Base-by-base conservation (phyloP, 2,888 invertebrate genomes). In the Hirtodrosophila cameraria region DNA sequence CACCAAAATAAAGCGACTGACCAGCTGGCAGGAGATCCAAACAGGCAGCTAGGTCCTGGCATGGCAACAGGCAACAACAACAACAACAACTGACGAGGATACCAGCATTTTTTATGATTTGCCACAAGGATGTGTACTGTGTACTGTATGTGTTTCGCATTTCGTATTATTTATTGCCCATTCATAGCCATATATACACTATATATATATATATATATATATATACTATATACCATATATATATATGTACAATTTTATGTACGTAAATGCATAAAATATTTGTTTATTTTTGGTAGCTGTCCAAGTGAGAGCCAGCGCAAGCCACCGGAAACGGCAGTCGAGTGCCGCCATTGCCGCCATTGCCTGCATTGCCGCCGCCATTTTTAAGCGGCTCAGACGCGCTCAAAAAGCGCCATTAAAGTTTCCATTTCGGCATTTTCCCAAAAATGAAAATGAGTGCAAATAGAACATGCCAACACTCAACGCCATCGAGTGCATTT, bases 71-170 rank as follows among this genome's bases (percentile, higher is more conserved):
- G 63, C 60, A 53, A 23, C 45, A 66, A 60, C 52, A 82, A 79
- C 43, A 50, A 61, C 60, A 53, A 23, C 45, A 66, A 60, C 52
- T 50, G 59, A 54, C 42, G 59, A 60, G 73, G 42, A 49, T 38
- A 42, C 38, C 54, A 30, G 48, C 35, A 55, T 59, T 84, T 84
- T 84, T 62, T 68, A 84, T 84, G 66, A 80, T 72, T 82, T 65
- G 50, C 61, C 42, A 57, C 53, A 60, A 60, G 45, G 28, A 27
- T 20, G 30, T 38, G 27, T 58, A 52, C 57, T 35, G 30, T 53
- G 16, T 7, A 6, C 4, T 50, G 42, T 31, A 15, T 52, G 30
- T 41, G 25, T 41, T 41, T 53, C 58, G 33, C 38, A 41, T 57
- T 66, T 61, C 49, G 46, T 31, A 41, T 62, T 72, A 68, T 73